Evolutionary conservation across 2,888 invertebrate species (phyloP), one percentile per base, ranked within the genome.

Genomic region (Scaptomyza flava): DNA sequence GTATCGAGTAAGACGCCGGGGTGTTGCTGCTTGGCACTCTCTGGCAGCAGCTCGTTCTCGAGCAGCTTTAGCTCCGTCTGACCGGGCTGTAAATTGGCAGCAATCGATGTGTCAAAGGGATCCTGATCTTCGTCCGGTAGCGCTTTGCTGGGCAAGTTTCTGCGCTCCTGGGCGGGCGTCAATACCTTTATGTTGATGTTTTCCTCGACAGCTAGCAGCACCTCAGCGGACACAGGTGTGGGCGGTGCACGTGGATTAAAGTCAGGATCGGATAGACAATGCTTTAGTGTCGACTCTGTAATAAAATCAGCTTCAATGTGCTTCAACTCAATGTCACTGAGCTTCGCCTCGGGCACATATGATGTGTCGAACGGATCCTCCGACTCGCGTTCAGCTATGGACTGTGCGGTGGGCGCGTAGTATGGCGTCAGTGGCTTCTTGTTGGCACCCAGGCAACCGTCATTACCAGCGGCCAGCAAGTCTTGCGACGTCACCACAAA

Each of bases 301-400:
- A 90, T 94, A 93, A 87, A 95, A 92, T 96, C 96, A 86, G 94
- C 95, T 77, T 96, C 96, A 30, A 97, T 89, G 53, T 96, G 92
- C 89, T 95, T 96, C 8, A 97, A 90, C 90, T 97, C 97, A 7
- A 96, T 95, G 91, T 94, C 95, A 3, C 96, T 95, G 2, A 96
- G 96, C 54, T 94, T 93, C 46, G 96, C 94, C 87, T 95, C 95
- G 42, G 93, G 93, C 0, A 96, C 96, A 88, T 96, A 96, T 0
- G 97, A 96, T 0, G 98, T 98, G 89, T 98, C 98, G 90, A 98
- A 98, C 0, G 97, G 97, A 93, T 97, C 97, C 33, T 92, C 92
- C 6, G 92, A 89, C 62, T 94, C 93, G 76, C 93, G 92, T 81
- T 93, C 93, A 41, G 70, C 62, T 14, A 91, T 88, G 3, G 86